Evolutionary conservation across 2,113 vertebrate genomes (phyloP).

Genomic region (Blennius ocellaris): DNA sequence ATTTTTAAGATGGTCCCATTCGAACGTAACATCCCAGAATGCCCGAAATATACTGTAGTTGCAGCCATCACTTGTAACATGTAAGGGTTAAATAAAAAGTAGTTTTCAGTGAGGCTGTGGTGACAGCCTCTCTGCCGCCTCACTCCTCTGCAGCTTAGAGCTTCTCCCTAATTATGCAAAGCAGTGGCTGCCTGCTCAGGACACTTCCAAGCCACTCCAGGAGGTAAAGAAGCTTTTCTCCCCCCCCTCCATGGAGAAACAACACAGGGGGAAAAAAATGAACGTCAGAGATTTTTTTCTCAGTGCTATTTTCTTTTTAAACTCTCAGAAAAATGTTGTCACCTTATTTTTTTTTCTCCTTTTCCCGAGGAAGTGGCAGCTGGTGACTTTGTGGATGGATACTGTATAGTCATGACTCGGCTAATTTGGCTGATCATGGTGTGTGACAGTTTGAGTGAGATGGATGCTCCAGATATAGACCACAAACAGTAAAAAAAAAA

Average conservation of each 20-base stretch:
- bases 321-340: constrained; percentile 51
- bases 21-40: not conserved
- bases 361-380: constrained; percentile 50
- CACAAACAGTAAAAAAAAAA: too few species aligned
- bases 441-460: constrained; percentile 33
- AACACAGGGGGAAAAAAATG: constrained; percentile 59
- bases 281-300: constrained; percentile 58
- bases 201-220: constrained; percentile 67
- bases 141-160: constrained; percentile 56
- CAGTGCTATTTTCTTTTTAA: constrained; percentile 72
- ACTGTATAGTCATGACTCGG: constrained; percentile 52
- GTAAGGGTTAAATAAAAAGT: constrained; percentile 39
- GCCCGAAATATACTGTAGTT: constrained; percentile 19
- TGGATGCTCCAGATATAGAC: not conserved
- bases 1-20: constrained; percentile 6
- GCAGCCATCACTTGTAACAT: constrained; percentile 1
- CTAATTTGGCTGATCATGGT: constrained; percentile 50
- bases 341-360: constrained; percentile 52
- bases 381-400: constrained; percentile 43
- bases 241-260: constrained; percentile 38
- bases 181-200: constrained; percentile 64
- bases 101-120: constrained; percentile 34
- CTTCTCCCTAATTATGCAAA: constrained; percentile 76
- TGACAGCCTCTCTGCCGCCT: constrained; percentile 50
- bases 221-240: constrained; percentile 76